phyloP scores from a whole-genome alignment of 2,113 vertebrate genomes.

The Calyptomena viridis region DNA sequence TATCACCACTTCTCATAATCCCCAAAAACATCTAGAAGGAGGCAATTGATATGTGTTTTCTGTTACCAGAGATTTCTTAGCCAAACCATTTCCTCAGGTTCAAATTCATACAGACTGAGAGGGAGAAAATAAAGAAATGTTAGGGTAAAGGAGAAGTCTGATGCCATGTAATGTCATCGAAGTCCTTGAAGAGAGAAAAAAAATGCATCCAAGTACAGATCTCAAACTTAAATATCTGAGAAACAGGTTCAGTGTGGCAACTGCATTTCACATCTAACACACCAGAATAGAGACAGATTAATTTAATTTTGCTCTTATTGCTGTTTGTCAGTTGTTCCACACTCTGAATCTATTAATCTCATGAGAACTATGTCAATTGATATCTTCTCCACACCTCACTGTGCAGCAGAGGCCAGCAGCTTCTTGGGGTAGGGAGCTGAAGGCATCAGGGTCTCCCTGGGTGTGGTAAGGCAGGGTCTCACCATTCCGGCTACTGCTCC shows the following conservation, averaged over 20 bases:
- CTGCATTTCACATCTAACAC: not conserved
- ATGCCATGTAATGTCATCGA: not conserved
- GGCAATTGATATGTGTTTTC: not conserved
- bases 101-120: not conserved
- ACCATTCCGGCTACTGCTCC: too few species aligned
- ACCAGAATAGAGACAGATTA: not conserved
- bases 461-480: rapidly evolving
- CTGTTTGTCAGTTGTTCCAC: not conserved
- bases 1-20: not conserved
- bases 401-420: rapidly evolving
- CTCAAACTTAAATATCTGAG: not conserved
- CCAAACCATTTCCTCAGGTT: not conserved
- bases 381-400: rapidly evolving
- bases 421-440: not conserved
- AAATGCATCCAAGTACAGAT: not conserved
- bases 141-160: not conserved
- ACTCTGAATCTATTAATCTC: not conserved
- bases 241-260: rapidly evolving
- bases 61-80: not conserved
- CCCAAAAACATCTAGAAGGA: not conserved
- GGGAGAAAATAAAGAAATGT: not conserved
- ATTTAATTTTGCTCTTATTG: not conserved
- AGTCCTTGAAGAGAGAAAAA: not conserved
- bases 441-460: too few species aligned
- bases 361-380: not conserved